A percentile compares a stretch with the other conserved stretches of the same genome.
Evolutionary conservation across 2,797 vertebrate species (phyloP).

Genomic region (Thripadectes ignobilis): DNA sequence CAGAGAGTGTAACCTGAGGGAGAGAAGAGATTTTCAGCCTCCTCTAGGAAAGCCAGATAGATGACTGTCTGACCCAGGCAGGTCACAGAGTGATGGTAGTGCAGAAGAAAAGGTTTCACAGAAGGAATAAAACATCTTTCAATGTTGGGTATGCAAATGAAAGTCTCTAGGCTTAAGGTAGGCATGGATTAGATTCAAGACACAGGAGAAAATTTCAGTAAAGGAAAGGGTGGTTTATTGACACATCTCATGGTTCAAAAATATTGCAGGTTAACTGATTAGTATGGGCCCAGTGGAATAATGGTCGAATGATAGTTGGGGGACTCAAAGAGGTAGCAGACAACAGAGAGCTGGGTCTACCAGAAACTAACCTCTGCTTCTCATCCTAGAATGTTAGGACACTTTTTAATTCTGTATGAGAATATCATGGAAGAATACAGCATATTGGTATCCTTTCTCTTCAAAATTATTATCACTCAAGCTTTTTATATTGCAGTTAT

Average conservation of each 20-base stretch:
- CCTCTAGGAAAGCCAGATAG: neutral
- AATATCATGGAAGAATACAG: neutral
- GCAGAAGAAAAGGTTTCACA: neutral
- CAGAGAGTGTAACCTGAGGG: neutral
- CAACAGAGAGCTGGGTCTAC: neutral
- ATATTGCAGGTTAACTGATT: neutral
- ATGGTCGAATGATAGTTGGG: neutral
- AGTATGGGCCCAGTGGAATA: neutral
- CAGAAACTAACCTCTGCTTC: neutral
- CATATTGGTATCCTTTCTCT: neutral
- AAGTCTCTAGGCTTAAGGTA: neutral
- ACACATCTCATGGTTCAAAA: neutral
- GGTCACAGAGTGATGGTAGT: neutral
- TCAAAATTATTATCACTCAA: neutral
- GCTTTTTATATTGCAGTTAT: neutral
- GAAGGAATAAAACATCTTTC: neutral
- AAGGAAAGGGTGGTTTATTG: neutral
- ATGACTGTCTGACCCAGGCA: neutral
- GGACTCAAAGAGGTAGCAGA: neutral
- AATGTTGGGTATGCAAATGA: neutral
- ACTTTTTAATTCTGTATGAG: neutral
- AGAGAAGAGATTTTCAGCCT: conserved; percentile 16
- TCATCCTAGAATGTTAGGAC: neutral
- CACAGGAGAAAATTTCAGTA: neutral
- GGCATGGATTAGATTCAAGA: neutral